These are phyloP conservation scores for Blennius ocellaris DNA, from an alignment of 2,113 vertebrate species.

Conservation along the genomic window DNA sequence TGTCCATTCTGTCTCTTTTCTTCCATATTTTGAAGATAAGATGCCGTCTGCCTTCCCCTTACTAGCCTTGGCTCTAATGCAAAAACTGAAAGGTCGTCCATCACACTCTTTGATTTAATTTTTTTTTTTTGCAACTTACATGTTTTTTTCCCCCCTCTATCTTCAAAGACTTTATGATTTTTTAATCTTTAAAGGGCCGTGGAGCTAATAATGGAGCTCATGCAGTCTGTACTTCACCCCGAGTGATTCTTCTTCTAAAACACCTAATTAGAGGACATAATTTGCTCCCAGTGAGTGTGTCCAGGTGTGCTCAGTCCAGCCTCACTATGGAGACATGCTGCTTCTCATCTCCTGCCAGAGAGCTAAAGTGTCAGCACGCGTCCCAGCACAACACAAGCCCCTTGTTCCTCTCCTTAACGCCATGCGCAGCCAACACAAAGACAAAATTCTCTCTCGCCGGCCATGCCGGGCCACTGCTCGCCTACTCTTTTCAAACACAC, in stretches of 20 bases:
- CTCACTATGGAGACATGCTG: constrained; percentile 35
- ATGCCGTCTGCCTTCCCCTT: constrained; percentile 35
- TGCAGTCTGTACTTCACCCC: constrained; percentile 58
- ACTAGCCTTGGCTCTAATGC: constrained; percentile 33
- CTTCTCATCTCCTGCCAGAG: constrained; percentile 75
- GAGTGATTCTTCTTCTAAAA: constrained; percentile 60
- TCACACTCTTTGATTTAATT: constrained; percentile 25
- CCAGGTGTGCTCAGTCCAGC: constrained; percentile 67
- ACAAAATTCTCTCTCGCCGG: constrained; percentile 45
- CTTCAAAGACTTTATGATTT: constrained; percentile 56
- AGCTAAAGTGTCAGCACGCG: constrained; percentile 70
- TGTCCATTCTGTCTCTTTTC: too few species aligned
- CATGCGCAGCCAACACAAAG: constrained; percentile 37
- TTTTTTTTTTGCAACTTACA: constrained; percentile 13
- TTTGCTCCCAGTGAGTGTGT: constrained; percentile 49
- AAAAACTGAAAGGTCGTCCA: constrained; percentile 35
- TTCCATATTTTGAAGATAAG: background rate
- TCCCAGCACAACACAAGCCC: constrained; percentile 67
- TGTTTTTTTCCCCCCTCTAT: background rate
- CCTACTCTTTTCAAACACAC: constrained; percentile 44
- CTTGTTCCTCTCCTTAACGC: constrained; percentile 60
- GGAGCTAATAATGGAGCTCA: constrained; percentile 29
- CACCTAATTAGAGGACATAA: constrained; percentile 60
- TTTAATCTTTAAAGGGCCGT: constrained; percentile 33
- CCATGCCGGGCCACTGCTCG: constrained; percentile 9